Conservation (phyloP, 53 echinoderm and acorn worm genomes). For the Zoroaster sp. region DNA sequence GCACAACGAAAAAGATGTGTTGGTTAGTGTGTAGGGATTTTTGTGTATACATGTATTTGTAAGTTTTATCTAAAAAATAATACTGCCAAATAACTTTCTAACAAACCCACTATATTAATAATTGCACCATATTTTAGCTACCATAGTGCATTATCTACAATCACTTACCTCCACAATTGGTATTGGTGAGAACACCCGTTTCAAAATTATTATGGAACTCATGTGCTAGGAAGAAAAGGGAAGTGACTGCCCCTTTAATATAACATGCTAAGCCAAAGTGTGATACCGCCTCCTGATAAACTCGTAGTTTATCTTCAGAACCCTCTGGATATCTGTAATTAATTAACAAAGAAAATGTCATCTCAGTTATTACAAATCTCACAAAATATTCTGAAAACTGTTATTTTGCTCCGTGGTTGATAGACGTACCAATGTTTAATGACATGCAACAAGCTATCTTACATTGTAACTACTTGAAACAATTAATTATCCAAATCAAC, state of each 20-base stretch:
- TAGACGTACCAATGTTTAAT: neutral
- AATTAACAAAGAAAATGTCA: neutral
- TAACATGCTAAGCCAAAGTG: conserved; percentile 77
- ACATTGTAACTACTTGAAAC: too few species aligned
- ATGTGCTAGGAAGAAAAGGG: conserved; percentile 71
- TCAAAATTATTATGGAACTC: conserved; percentile 85
- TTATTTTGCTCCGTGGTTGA: neutral
- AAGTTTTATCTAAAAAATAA: too few species aligned
- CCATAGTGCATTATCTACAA: neutral
- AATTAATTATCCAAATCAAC: too few species aligned
- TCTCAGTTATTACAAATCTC: neutral
- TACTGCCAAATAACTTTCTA: too few species aligned
- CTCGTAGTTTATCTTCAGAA: conserved; percentile 60
- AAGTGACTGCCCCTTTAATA: conserved; percentile 70
- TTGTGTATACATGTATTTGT: too few species aligned
- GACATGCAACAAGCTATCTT: too few species aligned
- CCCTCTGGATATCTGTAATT: conserved; percentile 56
- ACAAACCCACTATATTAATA: too few species aligned
- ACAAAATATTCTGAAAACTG: neutral
- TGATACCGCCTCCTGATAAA: conserved; percentile 68
- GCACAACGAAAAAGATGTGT: too few species aligned
- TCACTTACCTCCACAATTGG: conserved; percentile 81
- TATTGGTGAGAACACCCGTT: conserved; percentile 64
- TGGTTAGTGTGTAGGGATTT: too few species aligned
- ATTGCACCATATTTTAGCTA: neutral